A percentile compares a stretch with the other conserved stretches of the same genome.
Conservation (phyloP, 2,888 invertebrate species). For the Latrodectus elegans region DNA sequence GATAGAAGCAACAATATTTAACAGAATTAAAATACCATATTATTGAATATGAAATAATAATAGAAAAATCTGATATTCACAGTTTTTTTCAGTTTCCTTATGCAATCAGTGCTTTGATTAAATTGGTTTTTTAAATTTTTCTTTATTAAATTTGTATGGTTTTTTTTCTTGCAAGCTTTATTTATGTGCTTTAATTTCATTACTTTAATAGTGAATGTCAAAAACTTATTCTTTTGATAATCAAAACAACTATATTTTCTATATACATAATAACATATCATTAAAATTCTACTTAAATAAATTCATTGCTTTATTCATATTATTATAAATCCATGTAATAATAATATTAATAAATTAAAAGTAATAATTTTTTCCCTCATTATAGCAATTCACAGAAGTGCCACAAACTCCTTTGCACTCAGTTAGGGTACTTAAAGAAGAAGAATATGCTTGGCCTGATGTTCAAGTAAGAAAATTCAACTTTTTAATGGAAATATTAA, state of each 20-base stretch:
- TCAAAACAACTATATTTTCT: not conserved
- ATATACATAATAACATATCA: too few species aligned
- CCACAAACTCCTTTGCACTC: constrained; percentile 97
- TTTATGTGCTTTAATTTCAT: too few species aligned
- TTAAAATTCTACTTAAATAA: not conserved
- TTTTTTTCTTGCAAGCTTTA: too few species aligned
- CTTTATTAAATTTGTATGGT: too few species aligned
- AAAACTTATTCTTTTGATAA: not conserved
- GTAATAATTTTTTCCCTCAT: constrained; percentile 38
- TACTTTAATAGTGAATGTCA: not conserved
- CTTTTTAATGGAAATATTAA: not conserved
- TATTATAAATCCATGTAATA: too few species aligned
- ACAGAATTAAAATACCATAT: too few species aligned
- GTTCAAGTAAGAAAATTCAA: constrained; percentile 81
- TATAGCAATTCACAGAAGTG: constrained; percentile 85
- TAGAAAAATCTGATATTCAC: too few species aligned
- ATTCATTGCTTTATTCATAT: not conserved
- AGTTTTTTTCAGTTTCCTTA: too few species aligned
- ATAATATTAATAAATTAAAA: not conserved
- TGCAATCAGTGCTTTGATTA: too few species aligned
- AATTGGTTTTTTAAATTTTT: too few species aligned
- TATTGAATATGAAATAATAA: too few species aligned
- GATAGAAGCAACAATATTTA: too few species aligned
- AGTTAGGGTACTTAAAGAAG: constrained; percentile 89
- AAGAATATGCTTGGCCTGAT: constrained; percentile 95